Evolutionary conservation across 2,797 vertebrate genomes (phyloP).

Genomic region (Cryptoblepharus egeriae): DNA sequence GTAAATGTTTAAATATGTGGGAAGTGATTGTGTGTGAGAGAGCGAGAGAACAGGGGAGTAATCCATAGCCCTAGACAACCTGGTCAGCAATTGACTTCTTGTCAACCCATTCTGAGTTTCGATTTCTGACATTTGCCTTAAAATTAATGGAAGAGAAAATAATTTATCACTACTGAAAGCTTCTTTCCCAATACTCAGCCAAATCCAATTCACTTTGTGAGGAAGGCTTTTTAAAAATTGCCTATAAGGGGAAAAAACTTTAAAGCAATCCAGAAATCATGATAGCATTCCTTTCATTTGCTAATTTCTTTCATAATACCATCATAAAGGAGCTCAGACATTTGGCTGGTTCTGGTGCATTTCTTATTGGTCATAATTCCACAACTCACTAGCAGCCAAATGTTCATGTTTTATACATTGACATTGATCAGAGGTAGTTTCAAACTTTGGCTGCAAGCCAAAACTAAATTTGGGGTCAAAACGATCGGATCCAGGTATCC

Average conservation of each 20-base stretch:
- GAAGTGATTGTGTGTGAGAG: background rate
- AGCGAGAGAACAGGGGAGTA: background rate
- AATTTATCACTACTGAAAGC: conserved; percentile 20
- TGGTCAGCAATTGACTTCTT: background rate
- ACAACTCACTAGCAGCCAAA: background rate
- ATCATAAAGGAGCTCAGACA: accelerated
- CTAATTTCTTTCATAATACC: conserved; percentile 8
- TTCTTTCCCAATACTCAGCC: background rate
- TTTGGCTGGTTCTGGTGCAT: background rate
- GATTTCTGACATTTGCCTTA: accelerated
- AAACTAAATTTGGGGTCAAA: background rate
- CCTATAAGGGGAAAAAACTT: background rate
- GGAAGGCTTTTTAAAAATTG: background rate
- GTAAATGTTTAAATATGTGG: background rate
- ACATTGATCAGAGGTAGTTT: background rate
- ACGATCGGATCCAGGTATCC: background rate
- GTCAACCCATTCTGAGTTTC: background rate
- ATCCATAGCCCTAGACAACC: background rate
- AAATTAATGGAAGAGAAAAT: background rate
- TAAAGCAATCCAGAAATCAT: background rate
- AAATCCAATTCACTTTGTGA: conserved; percentile 9
- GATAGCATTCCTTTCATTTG: background rate
- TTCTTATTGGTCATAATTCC: conserved; percentile 23
- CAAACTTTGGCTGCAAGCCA: conserved; percentile 9
- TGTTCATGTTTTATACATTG: conserved; percentile 2